These are phyloP conservation scores for Cerastis leucographa DNA, from an alignment of 2,888 invertebrate genomes.

Conservation along the genomic window DNA sequence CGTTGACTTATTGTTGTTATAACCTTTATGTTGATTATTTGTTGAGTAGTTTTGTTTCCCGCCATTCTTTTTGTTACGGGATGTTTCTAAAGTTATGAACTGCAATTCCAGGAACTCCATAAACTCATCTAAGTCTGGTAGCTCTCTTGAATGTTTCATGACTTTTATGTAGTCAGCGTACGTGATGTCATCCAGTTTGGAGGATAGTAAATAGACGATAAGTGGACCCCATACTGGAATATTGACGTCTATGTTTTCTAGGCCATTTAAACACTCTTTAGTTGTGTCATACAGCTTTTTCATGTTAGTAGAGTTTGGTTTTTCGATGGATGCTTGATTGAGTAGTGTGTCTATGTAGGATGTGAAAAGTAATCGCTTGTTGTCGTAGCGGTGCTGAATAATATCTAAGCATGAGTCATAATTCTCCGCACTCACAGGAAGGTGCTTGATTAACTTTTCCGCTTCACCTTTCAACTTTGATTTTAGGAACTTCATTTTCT, in stretches of 20 bases:
- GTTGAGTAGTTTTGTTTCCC: not conserved
- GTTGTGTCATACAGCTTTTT: constrained; percentile 8
- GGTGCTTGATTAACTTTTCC: not conserved
- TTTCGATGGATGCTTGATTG: constrained; percentile 1
- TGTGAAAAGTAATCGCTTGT: constrained; percentile 6
- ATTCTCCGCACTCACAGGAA: constrained; percentile 10
- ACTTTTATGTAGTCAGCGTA: constrained; percentile 5
- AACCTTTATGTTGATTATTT: not conserved
- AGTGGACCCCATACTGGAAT: constrained; percentile 5
- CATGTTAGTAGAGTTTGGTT: constrained; percentile 2
- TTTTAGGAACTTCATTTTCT: constrained; percentile 14
- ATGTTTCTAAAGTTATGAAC: constrained; percentile 9
- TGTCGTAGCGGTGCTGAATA: constrained; percentile 5
- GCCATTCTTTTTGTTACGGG: not conserved
- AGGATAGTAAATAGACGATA: constrained; percentile 4
- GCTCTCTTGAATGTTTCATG: constrained; percentile 9
- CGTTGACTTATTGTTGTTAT: not conserved
- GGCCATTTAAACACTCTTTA: constrained; percentile 5
- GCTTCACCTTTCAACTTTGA: not conserved
- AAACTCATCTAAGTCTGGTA: constrained; percentile 7
- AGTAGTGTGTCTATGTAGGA: not conserved
- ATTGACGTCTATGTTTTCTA: not conserved
- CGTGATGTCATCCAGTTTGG: constrained; percentile 14
- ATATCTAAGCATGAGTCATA: not conserved
- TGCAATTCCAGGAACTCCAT: constrained; percentile 5